Conservation (phyloP, 2,888 invertebrate species). For the Nymphalis urticae region DNA sequence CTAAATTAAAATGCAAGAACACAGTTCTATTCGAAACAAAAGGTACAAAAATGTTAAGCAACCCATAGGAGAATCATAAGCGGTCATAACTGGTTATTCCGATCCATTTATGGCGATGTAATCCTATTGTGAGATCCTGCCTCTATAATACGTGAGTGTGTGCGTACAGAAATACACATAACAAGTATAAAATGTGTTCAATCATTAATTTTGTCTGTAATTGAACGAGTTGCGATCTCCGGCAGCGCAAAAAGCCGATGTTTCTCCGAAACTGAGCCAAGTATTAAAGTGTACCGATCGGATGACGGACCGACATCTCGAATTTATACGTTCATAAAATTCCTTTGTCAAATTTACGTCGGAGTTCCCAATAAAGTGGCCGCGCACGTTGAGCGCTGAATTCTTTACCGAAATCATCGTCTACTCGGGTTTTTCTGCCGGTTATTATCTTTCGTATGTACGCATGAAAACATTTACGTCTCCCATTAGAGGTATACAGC, state of each 20-base stretch:
- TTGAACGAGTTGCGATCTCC: conserved; percentile 70
- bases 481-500: conserved; percentile 44
- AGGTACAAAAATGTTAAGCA: conserved; percentile 73
- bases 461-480: conserved; percentile 45
- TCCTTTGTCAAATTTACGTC: conserved; percentile 79
- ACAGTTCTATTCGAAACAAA: conserved; percentile 72
- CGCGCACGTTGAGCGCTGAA: conserved; percentile 49
- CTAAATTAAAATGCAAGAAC: conserved; percentile 76
- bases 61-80: conserved; percentile 69
- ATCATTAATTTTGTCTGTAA: conserved; percentile 79
- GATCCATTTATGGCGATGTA: conserved; percentile 73
- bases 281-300: conserved; percentile 69
- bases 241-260: conserved; percentile 63
- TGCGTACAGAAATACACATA: conserved; percentile 43
- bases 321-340: conserved; percentile 80
- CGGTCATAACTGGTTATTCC: conserved; percentile 75
- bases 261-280: conserved; percentile 65
- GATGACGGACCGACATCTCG: conserved; percentile 59
- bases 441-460: conserved; percentile 64
- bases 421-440: conserved; percentile 61
- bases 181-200: conserved; percentile 69
- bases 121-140: conserved; percentile 72
- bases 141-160: conserved; percentile 30
- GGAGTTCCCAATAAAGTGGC: conserved; percentile 67
- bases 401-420: conserved; percentile 76